Evolutionary conservation across 1,140 invertebrate genomes (phyloP).

Genomic region (Physella acuta): DNA sequence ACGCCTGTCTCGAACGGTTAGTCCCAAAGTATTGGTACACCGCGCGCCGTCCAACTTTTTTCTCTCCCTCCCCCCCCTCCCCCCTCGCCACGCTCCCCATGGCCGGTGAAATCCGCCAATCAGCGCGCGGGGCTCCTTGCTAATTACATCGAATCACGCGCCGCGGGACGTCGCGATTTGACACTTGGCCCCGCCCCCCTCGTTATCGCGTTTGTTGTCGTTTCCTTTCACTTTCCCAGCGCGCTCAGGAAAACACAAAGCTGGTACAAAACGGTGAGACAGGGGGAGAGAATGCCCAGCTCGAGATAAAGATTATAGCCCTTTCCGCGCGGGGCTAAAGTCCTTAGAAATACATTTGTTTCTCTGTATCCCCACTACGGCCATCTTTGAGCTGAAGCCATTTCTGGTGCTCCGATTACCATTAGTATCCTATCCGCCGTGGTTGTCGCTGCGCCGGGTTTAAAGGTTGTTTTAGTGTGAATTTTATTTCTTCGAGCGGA

Average conservation of each 20-base stretch:
- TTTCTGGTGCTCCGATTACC: too few relatives aligned
- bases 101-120: conserved; percentile 7
- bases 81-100: conserved; percentile 8
- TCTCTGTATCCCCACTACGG: too few relatives aligned
- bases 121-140: conserved; percentile 3
- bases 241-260: not conserved
- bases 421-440: too few relatives aligned
- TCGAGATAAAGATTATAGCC: too few relatives aligned
- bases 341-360: too few relatives aligned
- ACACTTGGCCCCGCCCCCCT: conserved; percentile 27
- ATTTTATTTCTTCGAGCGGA: too few relatives aligned
- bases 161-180: conserved; percentile 23
- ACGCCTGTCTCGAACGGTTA: not conserved
- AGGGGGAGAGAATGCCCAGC: not conserved
- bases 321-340: too few relatives aligned
- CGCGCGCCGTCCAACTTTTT: not conserved
- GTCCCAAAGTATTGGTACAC: not conserved
- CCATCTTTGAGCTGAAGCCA: too few relatives aligned
- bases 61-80: not conserved
- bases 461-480: too few relatives aligned
- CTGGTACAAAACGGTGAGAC: not conserved
- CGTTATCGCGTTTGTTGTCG: conserved; percentile 27
- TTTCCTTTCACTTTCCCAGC: conserved; percentile 19
- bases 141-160: conserved; percentile 28
- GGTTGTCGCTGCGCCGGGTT: too few relatives aligned